These are phyloP conservation scores for Microtus richardsoni DNA, from an alignment of 2,113 vertebrate genomes.

Conservation along the genomic window DNA sequence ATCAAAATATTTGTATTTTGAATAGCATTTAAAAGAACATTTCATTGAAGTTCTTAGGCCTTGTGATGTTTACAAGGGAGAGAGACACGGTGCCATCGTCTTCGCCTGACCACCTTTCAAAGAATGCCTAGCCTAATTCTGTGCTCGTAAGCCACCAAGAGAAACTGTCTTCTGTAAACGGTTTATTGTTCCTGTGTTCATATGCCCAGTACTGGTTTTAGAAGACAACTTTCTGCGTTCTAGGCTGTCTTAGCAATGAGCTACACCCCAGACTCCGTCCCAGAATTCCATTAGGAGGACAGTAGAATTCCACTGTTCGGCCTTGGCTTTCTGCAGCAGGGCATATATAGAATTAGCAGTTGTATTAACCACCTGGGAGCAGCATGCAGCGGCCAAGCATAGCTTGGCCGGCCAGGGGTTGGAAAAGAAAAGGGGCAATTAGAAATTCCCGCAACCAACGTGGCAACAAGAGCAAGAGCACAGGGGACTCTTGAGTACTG, in stretches of 20 bases:
- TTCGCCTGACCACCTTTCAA: neutral
- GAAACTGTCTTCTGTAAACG: neutral
- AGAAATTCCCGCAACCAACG: neutral
- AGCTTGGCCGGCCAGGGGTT: neutral
- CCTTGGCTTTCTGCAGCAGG: neutral
- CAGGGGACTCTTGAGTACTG: neutral
- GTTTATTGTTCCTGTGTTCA: neutral
- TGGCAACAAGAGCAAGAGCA: neutral
- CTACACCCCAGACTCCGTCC: neutral
- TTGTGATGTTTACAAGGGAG: neutral
- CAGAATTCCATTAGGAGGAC: constrained; percentile 26
- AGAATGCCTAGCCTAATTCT: neutral
- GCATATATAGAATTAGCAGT: neutral
- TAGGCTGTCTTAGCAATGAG: neutral
- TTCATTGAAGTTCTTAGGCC: neutral
- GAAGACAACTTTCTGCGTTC: neutral
- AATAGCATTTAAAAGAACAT: constrained; percentile 6
- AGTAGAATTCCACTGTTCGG: neutral
- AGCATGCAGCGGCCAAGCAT: no score
- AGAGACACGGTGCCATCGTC: neutral
- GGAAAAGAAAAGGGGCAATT: neutral
- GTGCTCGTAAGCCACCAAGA: neutral
- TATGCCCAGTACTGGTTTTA: neutral
- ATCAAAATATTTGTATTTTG: constrained; percentile 39
- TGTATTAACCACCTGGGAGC: neutral